A percentile compares a stretch with the other conserved stretches of the same genome.
These are phyloP conservation scores for Cordilura impudica DNA, from an alignment of 2,888 invertebrate genomes.

Conservation along the genomic window DNA sequence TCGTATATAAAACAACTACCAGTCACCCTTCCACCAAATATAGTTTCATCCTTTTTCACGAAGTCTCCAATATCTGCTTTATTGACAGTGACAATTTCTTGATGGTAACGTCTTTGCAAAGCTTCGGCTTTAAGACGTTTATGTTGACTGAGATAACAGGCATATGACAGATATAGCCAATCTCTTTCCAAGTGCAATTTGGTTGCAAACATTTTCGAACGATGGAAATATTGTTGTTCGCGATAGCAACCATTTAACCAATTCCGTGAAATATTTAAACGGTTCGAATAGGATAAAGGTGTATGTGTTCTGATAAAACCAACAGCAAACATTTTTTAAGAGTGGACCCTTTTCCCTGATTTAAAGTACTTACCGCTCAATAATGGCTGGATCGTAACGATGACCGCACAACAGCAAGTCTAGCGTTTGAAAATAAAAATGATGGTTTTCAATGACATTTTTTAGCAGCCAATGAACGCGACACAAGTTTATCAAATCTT, in stretches of 20 bases:
- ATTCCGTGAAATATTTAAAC: conserved; percentile 78
- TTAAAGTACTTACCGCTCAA: conserved; percentile 66
- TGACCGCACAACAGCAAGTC: conserved; percentile 75
- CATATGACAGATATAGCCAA: conserved; percentile 80
- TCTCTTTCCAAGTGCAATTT: conserved; percentile 79
- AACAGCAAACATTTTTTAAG: not conserved
- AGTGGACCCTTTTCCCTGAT: too few species aligned
- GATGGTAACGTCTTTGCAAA: conserved; percentile 71
- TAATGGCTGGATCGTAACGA: conserved; percentile 68
- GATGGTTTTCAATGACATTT: conserved; percentile 77
- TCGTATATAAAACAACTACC: conserved; percentile 73
- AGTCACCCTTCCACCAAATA: conserved; percentile 74
- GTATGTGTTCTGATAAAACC: conserved; percentile 68
- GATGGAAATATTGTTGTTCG: conserved; percentile 78
- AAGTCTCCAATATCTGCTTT: conserved; percentile 73
- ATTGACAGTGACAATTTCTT: conserved; percentile 68
- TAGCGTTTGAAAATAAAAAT: conserved; percentile 71
- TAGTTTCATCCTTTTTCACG: conserved; percentile 69
- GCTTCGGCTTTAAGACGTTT: conserved; percentile 72
- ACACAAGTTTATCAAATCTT: conserved; percentile 79
- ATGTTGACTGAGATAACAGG: conserved; percentile 73
- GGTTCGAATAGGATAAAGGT: conserved; percentile 73
- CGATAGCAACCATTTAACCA: conserved; percentile 80
- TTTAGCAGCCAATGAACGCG: conserved; percentile 78
- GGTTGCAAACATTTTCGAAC: conserved; percentile 79